Base-by-base conservation (phyloP, 2,113 vertebrate genomes). In the Gavialis gangeticus region DNA sequence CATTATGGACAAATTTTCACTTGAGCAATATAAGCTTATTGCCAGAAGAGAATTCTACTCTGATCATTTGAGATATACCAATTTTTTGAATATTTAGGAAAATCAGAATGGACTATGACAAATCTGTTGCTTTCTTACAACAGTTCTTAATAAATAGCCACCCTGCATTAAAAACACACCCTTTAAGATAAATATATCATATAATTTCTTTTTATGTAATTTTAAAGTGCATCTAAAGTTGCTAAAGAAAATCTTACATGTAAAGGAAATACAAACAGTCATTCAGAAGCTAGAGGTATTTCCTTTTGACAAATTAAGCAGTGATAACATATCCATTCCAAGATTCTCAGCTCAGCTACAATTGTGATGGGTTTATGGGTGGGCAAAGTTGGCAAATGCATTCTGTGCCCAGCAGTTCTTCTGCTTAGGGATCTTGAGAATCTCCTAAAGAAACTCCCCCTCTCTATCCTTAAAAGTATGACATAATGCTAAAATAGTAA, bases 141-240 rank as follows among this genome's bases (percentile, higher is more conserved):
- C 63, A 85, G 85, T 79, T 92, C 75, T 93, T 88, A 94, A 94
- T 57, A 95, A 85, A 96, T 17, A 94, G 79, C 84, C 13, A 95
- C 4, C 60, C 75, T 66, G 75, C 90, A 95, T 95, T 95, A 96
- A 94, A 93, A 96, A 93, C 84, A 96, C 5, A 5, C 69, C 90
- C 30, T 91, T 97, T 86, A 82, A 77, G 73, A 63, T 92, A 97
- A 95, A 93, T 62, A 88, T 12, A 79, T 76, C 30, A 85, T 62
- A 22, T 58, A 75, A 60, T 85, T 85, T 88, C 25, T 94, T 54
- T 91, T 34, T 91, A 46, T 92, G 79, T 30, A 88, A 88, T 69
- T 92, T 95, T 80, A 82, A 93, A 94, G 82, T 69, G 62, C 82
- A 79, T 83, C 84, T 93, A 94, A 91, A 87, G 73, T 19, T 82